Percentiles rank a stretch among this genome's conserved stretches.
Evolutionary conservation across 2,113 vertebrate genomes (phyloP).

Genomic region (Emydocephalus ijimae): DNA sequence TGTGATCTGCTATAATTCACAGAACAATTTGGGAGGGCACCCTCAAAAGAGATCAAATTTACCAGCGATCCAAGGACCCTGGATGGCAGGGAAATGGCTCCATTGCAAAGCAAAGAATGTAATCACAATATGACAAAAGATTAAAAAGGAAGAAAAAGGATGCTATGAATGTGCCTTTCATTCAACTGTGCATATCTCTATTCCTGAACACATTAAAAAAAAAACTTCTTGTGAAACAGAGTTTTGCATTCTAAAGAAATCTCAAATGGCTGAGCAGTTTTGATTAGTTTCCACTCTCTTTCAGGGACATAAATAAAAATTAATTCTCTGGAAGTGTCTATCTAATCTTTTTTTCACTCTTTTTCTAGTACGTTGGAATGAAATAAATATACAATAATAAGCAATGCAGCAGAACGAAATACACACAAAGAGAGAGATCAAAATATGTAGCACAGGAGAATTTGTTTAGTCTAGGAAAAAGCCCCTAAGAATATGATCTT

Average conservation of each 20-base stretch:
- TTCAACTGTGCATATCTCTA: slow-evolving; percentile 22
- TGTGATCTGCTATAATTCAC: background rate
- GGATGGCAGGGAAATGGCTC: slow-evolving; percentile 37
- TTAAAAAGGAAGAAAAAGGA: background rate
- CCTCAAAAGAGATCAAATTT: slow-evolving; percentile 25
- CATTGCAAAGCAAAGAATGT: slow-evolving; percentile 41
- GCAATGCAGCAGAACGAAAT: slow-evolving; percentile 1
- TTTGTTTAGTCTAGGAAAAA: slow-evolving; percentile 40
- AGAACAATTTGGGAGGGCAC: slow-evolving; percentile 26
- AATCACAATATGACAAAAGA: slow-evolving; percentile 11
- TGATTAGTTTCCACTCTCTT: background rate
- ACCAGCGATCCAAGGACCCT: slow-evolving; percentile 22
- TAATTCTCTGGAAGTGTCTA: slow-evolving; percentile 4
- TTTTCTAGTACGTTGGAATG: background rate
- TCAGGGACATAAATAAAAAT: slow-evolving; percentile 3
- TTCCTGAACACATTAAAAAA: slow-evolving; percentile 26
- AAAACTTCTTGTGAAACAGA: slow-evolving; percentile 21
- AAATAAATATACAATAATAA: slow-evolving; percentile 41
- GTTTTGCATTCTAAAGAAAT: slow-evolving; percentile 15
- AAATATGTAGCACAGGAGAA: slow-evolving; percentile 7
- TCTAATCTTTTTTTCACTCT: background rate
- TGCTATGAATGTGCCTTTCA: slow-evolving; percentile 50
- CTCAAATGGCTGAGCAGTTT: background rate
- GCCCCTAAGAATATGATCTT: slow-evolving; percentile 40
- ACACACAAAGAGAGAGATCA: no score